phyloP scores from a whole-genome alignment of 2,797 vertebrate species.

The Scyliorhinus canicula region DNA sequence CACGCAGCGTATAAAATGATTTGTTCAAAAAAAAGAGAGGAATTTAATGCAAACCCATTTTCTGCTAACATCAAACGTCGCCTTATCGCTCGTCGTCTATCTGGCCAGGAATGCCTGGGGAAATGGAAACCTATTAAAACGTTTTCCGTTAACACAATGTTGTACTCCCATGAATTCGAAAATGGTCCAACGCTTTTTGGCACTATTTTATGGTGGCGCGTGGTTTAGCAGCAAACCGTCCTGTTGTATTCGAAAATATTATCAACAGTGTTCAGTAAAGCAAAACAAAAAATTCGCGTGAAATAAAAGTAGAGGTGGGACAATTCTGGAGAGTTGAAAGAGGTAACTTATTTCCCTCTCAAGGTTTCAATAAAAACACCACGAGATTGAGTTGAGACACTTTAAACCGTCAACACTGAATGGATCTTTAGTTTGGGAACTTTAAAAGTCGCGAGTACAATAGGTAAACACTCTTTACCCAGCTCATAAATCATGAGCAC shows the following conservation, averaged over 20 bases:
- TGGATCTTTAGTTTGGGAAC: background rate
- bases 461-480: constrained; percentile 71
- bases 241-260: background rate
- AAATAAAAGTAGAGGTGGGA: background rate
- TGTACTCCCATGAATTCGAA: constrained; percentile 7
- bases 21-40: constrained; percentile 48
- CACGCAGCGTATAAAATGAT: constrained; percentile 54
- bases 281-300: background rate
- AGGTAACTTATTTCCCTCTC: background rate
- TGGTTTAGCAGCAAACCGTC: no score
- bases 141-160: constrained; percentile 37
- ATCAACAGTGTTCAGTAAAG: background rate
- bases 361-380: background rate
- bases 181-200: background rate
- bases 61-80: constrained; percentile 46
- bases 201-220: background rate
- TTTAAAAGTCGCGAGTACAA: constrained; percentile 24
- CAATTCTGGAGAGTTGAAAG: background rate
- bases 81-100: constrained; percentile 43
- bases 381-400: background rate
- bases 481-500: constrained; percentile 75
- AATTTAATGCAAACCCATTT: constrained; percentile 67
- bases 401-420: background rate
- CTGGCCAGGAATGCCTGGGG: constrained; percentile 49
- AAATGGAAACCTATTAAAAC: constrained; percentile 49